Percentiles rank a stretch among this genome's conserved stretches.
Evolutionary conservation across 35 echinoderm and acorn worm species (phyloP).

Genomic region (Heliocidaris erythrogramma): DNA sequence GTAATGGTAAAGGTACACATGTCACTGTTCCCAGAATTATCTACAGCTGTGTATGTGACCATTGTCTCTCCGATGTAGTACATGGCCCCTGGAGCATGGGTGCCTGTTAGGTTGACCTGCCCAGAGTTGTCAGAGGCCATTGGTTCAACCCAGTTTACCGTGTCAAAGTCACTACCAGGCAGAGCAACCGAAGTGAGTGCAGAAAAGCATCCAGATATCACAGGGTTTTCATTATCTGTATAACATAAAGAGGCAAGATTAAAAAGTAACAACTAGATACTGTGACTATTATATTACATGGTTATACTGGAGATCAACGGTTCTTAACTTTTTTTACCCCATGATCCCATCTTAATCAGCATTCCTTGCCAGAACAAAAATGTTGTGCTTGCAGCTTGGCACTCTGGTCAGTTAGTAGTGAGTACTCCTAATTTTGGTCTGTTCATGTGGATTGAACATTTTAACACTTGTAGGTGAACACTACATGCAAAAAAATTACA

Average conservation of each 20-base stretch:
- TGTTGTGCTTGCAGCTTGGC: no score
- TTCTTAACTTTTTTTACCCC: no score
- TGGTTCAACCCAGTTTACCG: not conserved
- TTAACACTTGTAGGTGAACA: no score
- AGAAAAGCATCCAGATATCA: not conserved
- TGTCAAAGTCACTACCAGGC: not conserved
- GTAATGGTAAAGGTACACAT: not conserved
- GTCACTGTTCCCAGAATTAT: not conserved
- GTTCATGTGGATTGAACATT: no score
- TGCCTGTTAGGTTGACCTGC: not conserved
- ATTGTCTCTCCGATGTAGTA: not conserved
- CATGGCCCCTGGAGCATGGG: not conserved
- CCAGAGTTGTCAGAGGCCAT: conserved; percentile 34
- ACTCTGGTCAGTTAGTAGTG: no score
- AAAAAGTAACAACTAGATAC: no score
- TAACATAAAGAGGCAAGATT: not conserved
- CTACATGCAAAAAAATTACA: no score
- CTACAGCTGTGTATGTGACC: conserved; percentile 39
- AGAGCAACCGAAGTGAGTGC: not conserved
- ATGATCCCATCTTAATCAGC: no score
- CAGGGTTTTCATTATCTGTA: conserved; percentile 19
- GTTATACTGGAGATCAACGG: no score
- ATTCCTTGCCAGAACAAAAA: no score
- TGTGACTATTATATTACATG: no score
- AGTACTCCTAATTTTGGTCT: no score